Evolutionary conservation across 2,888 invertebrate genomes (phyloP).

Genomic region (Trichogramma dendrolimi): DNA sequence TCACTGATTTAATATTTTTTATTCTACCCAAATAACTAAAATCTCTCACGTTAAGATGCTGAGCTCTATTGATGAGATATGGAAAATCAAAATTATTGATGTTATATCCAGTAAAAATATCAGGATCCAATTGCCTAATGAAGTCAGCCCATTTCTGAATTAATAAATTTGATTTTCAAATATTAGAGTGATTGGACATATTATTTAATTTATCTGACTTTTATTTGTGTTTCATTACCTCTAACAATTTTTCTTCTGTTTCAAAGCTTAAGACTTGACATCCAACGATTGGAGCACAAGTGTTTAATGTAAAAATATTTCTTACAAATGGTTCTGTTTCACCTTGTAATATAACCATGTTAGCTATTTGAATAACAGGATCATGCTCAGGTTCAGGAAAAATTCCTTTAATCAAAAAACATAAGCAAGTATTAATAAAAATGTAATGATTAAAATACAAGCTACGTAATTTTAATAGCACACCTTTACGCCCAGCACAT

Average conservation of each 20-base stretch:
- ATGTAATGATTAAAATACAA: conserved; percentile 9
- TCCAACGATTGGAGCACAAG: conserved; percentile 94
- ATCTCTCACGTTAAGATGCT: conserved; percentile 74
- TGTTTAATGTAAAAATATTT: conserved; percentile 92
- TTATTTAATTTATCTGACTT: conserved; percentile 8
- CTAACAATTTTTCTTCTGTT: conserved; percentile 67
- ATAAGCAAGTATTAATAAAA: neutral
- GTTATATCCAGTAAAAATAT: conserved; percentile 98
- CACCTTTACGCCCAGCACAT: conserved; percentile 95
- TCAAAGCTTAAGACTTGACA: conserved; percentile 83
- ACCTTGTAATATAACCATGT: conserved; percentile 92
- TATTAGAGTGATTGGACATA: conserved; percentile 8
- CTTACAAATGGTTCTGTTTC: conserved; percentile 82
- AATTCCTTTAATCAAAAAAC: conserved; percentile 58
- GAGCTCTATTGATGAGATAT: conserved; percentile 89
- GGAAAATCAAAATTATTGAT: conserved; percentile 99
- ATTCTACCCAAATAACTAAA: conserved; percentile 87
- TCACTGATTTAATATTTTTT: conserved; percentile 72
- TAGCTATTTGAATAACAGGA: conserved; percentile 98
- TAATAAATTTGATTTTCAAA: conserved; percentile 14
- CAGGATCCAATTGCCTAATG: conserved; percentile 91
- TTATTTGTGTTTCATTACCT: conserved; percentile 46
- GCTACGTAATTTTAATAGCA: conserved; percentile 3
- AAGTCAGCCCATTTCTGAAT: conserved; percentile 87
- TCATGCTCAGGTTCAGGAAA: conserved; percentile 97